These are phyloP conservation scores for Cryptocephalus moraei DNA, from an alignment of 2,888 invertebrate genomes.

Conservation along the genomic window DNA sequence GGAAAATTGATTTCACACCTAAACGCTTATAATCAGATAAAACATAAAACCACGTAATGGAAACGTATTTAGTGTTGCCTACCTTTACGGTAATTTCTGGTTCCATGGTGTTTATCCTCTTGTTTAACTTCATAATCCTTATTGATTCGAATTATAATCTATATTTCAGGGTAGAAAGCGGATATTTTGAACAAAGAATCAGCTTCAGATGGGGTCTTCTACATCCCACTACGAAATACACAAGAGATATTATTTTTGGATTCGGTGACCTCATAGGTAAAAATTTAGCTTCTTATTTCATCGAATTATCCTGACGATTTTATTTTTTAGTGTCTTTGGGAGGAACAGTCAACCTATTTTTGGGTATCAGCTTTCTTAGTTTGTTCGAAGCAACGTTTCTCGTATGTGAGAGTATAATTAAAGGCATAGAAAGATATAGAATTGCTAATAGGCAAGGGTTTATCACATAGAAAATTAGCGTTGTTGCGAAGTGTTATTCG, in stretches of 20 bases:
- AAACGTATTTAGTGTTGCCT: too few relatives aligned
- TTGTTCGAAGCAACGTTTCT: slow-evolving; percentile 50
- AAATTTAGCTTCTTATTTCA: slow-evolving; percentile 13
- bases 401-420: slow-evolving; percentile 6
- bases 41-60: too few relatives aligned
- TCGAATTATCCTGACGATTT: background rate
- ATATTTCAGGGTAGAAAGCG: slow-evolving; percentile 29
- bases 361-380: slow-evolving; percentile 54
- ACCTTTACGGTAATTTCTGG: too few relatives aligned
- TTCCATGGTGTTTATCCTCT: too few relatives aligned
- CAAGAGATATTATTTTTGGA: slow-evolving; percentile 51
- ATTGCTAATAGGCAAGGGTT: background rate
- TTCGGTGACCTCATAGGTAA: slow-evolving; percentile 53
- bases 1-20: too few relatives aligned
- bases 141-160: too few relatives aligned
- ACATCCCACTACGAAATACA: slow-evolving; percentile 46
- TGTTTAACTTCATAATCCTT: too few relatives aligned
- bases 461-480: too few relatives aligned
- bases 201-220: slow-evolving; percentile 44
- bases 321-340: slow-evolving; percentile 48
- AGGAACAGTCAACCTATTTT: slow-evolving; percentile 51
- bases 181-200: slow-evolving; percentile 38
- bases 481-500: too few relatives aligned
- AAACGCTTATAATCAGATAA: too few relatives aligned
- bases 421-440: background rate